These are phyloP conservation scores for Phalacrocorax pelagicus DNA, from an alignment of 2,113 vertebrate genomes.

Conservation along the genomic window DNA sequence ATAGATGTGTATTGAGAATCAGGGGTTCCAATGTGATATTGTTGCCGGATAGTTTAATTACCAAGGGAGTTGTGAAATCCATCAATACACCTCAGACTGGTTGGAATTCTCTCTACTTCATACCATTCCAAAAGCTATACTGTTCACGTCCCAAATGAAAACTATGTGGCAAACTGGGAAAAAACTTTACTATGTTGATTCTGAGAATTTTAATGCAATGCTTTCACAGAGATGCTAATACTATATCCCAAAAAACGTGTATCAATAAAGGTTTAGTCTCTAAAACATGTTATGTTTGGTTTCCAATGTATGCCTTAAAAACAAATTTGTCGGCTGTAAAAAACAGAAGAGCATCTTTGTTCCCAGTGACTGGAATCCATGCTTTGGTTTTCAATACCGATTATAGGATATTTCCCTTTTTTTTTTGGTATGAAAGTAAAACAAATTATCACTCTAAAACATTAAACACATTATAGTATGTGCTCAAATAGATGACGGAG, in stretches of 20 bases:
- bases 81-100: background rate
- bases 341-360: constrained; percentile 71
- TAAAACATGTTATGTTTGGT: constrained; percentile 43
- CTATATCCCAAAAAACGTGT: background rate
- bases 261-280: constrained; percentile 48
- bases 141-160: constrained; percentile 41
- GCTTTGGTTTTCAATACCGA: constrained; percentile 40
- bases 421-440: constrained; percentile 19
- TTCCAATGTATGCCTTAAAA: constrained; percentile 60
- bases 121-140: constrained; percentile 54
- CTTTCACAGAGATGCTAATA: constrained; percentile 47
- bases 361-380: constrained; percentile 67
- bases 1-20: constrained; percentile 10
- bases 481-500: background rate
- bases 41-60: constrained; percentile 17
- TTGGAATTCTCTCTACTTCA: constrained; percentile 35
- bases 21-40: constrained; percentile 24
- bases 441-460: constrained; percentile 42
- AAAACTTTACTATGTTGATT: constrained; percentile 59
- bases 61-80: constrained; percentile 57
- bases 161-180: constrained; percentile 53
- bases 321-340: constrained; percentile 72
- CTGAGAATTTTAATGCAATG: constrained; percentile 42
- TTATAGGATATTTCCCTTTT: constrained; percentile 41
- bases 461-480: background rate